Conservation (phyloP, 2,797 vertebrate species). For the Ibycter americanus region DNA sequence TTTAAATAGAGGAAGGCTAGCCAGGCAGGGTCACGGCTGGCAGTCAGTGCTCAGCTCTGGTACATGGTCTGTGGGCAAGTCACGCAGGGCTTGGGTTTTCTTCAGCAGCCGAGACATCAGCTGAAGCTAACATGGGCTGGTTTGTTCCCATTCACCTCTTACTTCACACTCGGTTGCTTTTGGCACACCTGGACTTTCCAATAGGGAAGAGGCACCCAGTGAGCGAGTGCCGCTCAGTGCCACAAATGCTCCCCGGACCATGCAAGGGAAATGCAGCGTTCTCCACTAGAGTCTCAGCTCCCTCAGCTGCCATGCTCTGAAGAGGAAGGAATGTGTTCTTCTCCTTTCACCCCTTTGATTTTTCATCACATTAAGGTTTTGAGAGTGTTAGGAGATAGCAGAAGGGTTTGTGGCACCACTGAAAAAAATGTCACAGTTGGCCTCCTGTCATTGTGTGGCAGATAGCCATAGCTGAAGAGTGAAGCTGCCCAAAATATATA, state of each 20-base stretch:
- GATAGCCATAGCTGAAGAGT: background rate
- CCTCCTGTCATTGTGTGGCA: background rate
- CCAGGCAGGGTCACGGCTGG: background rate
- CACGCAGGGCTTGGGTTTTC: background rate
- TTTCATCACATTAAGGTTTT: background rate
- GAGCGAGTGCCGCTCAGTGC: accelerated
- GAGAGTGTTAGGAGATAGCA: background rate
- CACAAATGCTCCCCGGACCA: background rate
- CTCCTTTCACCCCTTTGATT: background rate
- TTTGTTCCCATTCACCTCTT: background rate
- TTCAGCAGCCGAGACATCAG: background rate
- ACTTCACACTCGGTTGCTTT: background rate
- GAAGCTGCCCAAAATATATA: background rate
- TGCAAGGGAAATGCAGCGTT: background rate
- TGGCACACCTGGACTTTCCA: background rate
- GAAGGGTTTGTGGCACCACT: background rate
- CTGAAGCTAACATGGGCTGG: background rate
- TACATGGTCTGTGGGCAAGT: background rate
- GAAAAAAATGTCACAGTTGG: background rate
- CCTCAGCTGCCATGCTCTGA: background rate
- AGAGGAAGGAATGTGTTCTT: background rate
- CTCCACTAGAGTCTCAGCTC: background rate
- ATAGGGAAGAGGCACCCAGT: accelerated
- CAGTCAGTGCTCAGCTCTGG: background rate
- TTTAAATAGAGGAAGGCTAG: background rate